A percentile compares a stretch with the other conserved stretches of the same genome.
These are phyloP conservation scores for Choreutis nemorana DNA, from an alignment of 2,888 invertebrate species.

Conservation along the genomic window DNA sequence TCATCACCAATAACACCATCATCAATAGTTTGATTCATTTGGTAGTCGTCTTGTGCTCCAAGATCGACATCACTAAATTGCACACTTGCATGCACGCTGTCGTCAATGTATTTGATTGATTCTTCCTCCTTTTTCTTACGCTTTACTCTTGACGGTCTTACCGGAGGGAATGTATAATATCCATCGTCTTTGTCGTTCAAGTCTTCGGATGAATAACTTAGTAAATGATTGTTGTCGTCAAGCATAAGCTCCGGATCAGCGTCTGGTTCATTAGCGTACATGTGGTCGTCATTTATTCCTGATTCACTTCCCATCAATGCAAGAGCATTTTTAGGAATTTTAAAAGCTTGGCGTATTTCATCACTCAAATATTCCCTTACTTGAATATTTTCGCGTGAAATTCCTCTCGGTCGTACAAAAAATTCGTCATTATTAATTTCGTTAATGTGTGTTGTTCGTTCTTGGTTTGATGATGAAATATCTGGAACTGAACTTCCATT, in stretches of 20 bases:
- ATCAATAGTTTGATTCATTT: constrained; percentile 17
- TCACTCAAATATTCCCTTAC: constrained; percentile 79
- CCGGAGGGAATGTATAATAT: constrained; percentile 63
- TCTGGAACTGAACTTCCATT: constrained; percentile 32
- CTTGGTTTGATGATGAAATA: constrained; percentile 47
- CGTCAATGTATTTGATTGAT: constrained; percentile 47
- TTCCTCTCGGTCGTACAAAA: constrained; percentile 82
- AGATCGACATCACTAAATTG: constrained; percentile 57
- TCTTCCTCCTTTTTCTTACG: constrained; percentile 52
- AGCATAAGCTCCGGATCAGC: constrained; percentile 42
- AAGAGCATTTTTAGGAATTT: constrained; percentile 71
- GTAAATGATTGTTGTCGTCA: constrained; percentile 37
- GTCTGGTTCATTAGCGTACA: constrained; percentile 44
- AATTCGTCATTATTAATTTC: constrained; percentile 90
- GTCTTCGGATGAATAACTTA: constrained; percentile 47
- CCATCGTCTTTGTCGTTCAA: constrained; percentile 58
- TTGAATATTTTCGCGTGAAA: constrained; percentile 83
- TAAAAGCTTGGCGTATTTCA: constrained; percentile 82
- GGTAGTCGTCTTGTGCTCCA: constrained; percentile 51
- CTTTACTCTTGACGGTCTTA: constrained; percentile 64
- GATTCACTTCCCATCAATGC: constrained; percentile 64
- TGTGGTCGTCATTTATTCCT: constrained; percentile 31
- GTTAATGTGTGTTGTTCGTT: constrained; percentile 73
- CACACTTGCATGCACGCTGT: constrained; percentile 43
- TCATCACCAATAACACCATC: constrained; percentile 28